Evolutionary conservation across 2,888 invertebrate genomes (phyloP), one percentile per base, ranked within the genome.

Genomic region (Pseudococcus viburni): DNA sequence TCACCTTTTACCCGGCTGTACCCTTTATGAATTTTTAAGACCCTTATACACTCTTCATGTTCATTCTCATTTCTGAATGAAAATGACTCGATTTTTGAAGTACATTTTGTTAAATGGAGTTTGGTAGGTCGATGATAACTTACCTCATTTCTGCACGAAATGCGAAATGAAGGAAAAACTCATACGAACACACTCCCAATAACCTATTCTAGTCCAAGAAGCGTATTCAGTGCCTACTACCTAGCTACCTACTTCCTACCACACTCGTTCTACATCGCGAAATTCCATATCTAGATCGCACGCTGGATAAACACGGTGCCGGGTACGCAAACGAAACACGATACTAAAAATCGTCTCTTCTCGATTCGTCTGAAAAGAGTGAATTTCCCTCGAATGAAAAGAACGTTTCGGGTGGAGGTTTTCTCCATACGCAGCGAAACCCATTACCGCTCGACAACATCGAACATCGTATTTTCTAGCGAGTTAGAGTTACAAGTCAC

Each of bases 401-500:
- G 73, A 73, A 73, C 22, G 3, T 11, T 8, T 3, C 33, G 33
- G 33, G 17, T 17, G 73, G 33, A 26, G 33, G 73, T 17, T 33
- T 73, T 73, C 17, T 73, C 73, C 33, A 64, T 64, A 33, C 73
- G 17, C 17, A 17, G 33, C 73, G 17, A 73, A 73, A 73, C 33
- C 73, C 73, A 73, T 73, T 73, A 73, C 73, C 73, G 73, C 73
- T 73, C 73, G 33, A 73, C 73, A 73, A 73, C 73, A 33, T 73
- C 73, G 73, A 73, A 73, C 73, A 33, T 73, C 17, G 33, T 73
- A 73, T 73, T 73, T 73, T 73, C 73, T 46, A 83, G 39, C 46
- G 80, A 42, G 80, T 83, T 83, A 83, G 33, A 46, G 19, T 83
- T 83, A 83, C 80, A 83, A 46, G 80, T 83, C 46, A 83, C 80